phyloP scores from a whole-genome alignment of 1,140 invertebrate genomes.

The Brachionus sp. region DNA sequence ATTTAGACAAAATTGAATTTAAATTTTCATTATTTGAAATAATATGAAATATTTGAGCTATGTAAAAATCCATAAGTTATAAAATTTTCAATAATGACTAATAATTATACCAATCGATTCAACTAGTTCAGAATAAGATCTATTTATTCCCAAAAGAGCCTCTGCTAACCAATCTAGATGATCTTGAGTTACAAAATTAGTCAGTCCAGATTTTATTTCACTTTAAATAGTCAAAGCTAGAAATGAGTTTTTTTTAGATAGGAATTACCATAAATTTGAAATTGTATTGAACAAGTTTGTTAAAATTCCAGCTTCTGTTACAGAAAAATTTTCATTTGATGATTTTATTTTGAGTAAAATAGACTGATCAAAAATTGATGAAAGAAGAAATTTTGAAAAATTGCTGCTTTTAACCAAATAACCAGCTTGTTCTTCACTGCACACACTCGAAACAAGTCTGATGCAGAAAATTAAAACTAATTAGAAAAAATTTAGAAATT shows the following conservation, averaged over 20 bases:
- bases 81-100: not conserved
- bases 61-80: not conserved
- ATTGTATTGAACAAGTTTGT: conserved; percentile 32
- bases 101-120: conserved; percentile 4
- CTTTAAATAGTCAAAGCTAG: not conserved
- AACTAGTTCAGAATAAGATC: not conserved
- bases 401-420: not conserved
- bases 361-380: not conserved
- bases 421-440: conserved; percentile 9
- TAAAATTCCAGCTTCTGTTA: conserved; percentile 4
- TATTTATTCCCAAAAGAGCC: not conserved
- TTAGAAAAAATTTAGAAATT: not conserved
- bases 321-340: not conserved
- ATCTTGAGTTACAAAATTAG: conserved; percentile 5
- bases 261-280: conserved; percentile 27
- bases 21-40: conserved; percentile 7
- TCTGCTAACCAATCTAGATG: conserved; percentile 32
- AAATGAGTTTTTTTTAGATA: not conserved
- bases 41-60: conserved; percentile 22
- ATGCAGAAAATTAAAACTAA: not conserved
- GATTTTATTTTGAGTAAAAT: conserved; percentile 23
- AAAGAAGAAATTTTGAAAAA: not conserved
- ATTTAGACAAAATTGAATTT: not conserved
- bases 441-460: conserved; percentile 22
- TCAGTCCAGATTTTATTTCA: not conserved